Evolutionary conservation across 1,140 invertebrate species (phyloP), one percentile per base, ranked within the genome.

Genomic region (Stegodyphus dumicola): DNA sequence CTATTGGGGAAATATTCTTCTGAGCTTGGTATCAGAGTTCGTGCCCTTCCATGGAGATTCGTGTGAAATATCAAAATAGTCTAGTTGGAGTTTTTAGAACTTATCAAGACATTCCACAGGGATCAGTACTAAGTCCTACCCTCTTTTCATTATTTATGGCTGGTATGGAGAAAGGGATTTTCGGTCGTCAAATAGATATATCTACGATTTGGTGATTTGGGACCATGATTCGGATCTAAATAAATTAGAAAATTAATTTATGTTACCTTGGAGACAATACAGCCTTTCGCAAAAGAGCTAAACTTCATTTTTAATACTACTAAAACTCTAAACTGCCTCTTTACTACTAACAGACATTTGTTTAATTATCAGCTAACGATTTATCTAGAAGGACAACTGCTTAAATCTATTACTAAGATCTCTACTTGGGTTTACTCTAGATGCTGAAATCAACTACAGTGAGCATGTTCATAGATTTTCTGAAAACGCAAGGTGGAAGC

Each of bases 251-350:
- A 76, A 76, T 15, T 64, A 18, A 0, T 0, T 64, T 1, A 76
- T 77, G 48, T 3, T 71, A 66, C 13, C 49, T 51, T 67, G 10
- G 13, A 17, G 9, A 10, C 0, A 10, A 67, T 67, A 17, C 60
- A 51, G 10, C 7, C 48, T 77, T 77, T 77, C 66, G 64, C 64
- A 51, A 60, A 77, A 10, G 54, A 77, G 33, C 75, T 65, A 2
- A 77, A 77, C 65, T 51, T 65, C n/a, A 77, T 17, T 17, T 77
- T 77, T 66, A 77, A 67, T 9, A 10, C 76, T 10, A 17, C 60
- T 9, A 77, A 77, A 67, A 66, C 49, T 17, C 13, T 66, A 52
- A 77, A 6, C n/a, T 77, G 76, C 64, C 6, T 77, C 48, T 77
- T 77, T 6, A n/a, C 64, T n/a, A 9, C n/a, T 51, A 77, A 76